Evolutionary conservation across 2,113 vertebrate species (phyloP), one percentile per base, ranked within the genome.

Genomic region (Neopipo cinnamomea): DNA sequence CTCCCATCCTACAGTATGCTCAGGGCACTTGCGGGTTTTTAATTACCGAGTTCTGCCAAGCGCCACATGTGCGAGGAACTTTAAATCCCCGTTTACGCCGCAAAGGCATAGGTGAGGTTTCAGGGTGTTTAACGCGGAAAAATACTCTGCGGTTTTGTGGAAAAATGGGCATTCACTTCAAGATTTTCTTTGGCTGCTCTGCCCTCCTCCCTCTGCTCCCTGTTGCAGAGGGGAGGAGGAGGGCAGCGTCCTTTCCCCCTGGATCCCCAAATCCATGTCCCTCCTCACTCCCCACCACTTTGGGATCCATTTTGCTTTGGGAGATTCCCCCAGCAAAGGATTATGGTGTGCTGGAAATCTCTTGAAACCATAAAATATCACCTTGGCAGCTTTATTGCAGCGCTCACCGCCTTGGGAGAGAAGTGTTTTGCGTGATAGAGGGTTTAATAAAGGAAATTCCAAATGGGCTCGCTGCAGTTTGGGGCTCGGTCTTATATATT

Each of bases 301-400:
- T 0, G 42, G 87, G 96, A 97, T 95, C 95, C 88, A 59, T 96
- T 95, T 94, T 12, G 44, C 91, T 91, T 91, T 76, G 82, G 94
- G 97, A 97, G 92, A 97, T 95, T 97, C 96, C 96, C 95, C 91
- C 75, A 70, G 94, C 96, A 72, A 85, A 87, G 89, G 95, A 96
- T 97, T 96, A 94, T 87, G 83, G 86, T 62, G 94, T 89, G 92
- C 92, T 97, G 95, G 95, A 97, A 97, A 96, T 97, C 95, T 96
- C 95, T 95, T 96, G 96, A 89, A 97, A 96, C 97, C 96, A 97
- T 97, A 97, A 97, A 97, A 96, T 96, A 96, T 87, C 96, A 95
- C 93, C 96, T 95, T 97, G 97, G 95, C 96, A 96, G 96, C 93
- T 97, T 97, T 97, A 97, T 95, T 96, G 93, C 95, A 50, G 74